Conservation (phyloP, 2,113 vertebrate genomes). For the Zosterops hypoxanthus region DNA sequence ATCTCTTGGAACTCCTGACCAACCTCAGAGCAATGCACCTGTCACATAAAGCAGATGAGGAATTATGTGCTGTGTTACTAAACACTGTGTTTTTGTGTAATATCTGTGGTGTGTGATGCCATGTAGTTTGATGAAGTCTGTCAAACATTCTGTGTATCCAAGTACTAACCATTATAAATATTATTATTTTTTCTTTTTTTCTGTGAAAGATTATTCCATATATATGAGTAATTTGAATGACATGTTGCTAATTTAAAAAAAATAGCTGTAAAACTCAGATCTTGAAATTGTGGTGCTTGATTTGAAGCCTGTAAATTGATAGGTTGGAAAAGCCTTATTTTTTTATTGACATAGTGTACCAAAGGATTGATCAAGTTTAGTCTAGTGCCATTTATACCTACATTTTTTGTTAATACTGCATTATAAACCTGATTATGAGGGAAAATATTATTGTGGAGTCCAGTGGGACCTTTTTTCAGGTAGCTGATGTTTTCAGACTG, state of each 20-base stretch:
- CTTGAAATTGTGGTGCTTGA: background rate
- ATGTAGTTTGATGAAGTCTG: background rate
- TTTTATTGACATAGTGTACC: background rate
- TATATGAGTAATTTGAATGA: background rate
- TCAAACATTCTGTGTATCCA: background rate
- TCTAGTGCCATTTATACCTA: background rate
- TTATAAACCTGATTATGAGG: conserved; percentile 15
- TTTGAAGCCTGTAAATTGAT: background rate
- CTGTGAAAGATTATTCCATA: background rate
- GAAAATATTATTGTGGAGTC: background rate
- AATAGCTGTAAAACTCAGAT: background rate
- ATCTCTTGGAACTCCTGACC: background rate
- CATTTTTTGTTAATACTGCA: background rate
- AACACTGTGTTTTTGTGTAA: background rate
- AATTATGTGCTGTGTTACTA: background rate
- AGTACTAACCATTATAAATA: background rate
- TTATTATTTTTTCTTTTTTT: background rate
- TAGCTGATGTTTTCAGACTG: background rate
- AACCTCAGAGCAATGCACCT: background rate
- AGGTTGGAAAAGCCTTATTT: background rate
- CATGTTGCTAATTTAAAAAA: background rate
- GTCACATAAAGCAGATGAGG: background rate
- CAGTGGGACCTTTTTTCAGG: background rate
- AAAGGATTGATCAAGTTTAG: background rate
- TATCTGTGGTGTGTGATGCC: background rate